These are phyloP conservation scores for Manis pentadactyla DNA, from an alignment of 2,797 vertebrate species.

Conservation along the genomic window DNA sequence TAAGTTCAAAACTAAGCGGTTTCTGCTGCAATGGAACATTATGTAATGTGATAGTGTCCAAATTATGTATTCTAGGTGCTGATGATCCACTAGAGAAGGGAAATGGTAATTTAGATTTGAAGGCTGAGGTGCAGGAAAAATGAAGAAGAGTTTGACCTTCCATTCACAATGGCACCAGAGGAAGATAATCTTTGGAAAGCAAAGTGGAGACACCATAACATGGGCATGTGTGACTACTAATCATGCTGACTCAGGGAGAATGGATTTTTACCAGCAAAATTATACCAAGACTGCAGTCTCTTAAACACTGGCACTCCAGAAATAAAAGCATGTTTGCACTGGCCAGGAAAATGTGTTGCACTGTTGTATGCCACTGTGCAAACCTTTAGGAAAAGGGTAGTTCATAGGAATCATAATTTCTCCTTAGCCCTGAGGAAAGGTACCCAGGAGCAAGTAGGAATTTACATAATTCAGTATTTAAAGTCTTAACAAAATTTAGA, in stretches of 20 bases:
- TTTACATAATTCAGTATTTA: not conserved
- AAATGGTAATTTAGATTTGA: conserved; percentile 58
- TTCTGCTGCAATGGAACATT: conserved; percentile 62
- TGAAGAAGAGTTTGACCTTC: conserved; percentile 59
- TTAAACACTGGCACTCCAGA: conserved; percentile 49
- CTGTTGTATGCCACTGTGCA: not conserved
- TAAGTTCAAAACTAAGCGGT: not conserved
- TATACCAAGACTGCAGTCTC: not conserved
- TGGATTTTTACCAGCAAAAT: conserved; percentile 61
- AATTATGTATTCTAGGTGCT: conserved; percentile 69
- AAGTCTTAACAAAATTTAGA: not conserved
- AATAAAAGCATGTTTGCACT: conserved; percentile 56
- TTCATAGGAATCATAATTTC: not conserved
- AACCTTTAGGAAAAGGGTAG: not conserved
- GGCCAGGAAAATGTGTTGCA: conserved; percentile 6
- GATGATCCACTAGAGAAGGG: conserved; percentile 51
- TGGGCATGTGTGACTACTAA: not conserved
- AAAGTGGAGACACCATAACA: conserved; percentile 28
- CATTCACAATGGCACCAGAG: not conserved
- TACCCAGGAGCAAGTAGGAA: not conserved
- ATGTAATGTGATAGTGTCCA: conserved; percentile 28
- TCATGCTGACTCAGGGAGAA: conserved; percentile 61
- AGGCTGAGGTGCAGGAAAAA: conserved; percentile 61
- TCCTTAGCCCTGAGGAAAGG: not conserved
- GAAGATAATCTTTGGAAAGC: conserved; percentile 39